Conservation (phyloP, 2,888 invertebrate genomes). For the Agrotis exclamationis region DNA sequence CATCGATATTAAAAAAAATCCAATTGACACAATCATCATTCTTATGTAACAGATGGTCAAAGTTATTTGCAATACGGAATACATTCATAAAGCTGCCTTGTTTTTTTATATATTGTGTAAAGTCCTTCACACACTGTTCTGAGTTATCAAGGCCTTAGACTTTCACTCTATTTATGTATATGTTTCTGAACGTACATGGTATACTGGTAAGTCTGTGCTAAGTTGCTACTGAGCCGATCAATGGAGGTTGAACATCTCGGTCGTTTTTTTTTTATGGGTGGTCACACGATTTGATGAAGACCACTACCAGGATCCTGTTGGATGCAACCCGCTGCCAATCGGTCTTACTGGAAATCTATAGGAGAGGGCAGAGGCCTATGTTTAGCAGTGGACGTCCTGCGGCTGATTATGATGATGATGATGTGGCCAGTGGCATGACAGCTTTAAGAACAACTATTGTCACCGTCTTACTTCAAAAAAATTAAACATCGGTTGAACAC, state of each 20-base stretch:
- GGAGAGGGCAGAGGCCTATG: too few species aligned
- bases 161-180: conserved; percentile 62
- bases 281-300: too few species aligned
- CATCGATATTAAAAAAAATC: neutral
- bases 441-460: too few species aligned
- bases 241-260: conserved; percentile 18
- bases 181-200: conserved; percentile 41
- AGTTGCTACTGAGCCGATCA: conserved; percentile 14
- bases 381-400: too few species aligned
- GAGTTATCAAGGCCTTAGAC: conserved; percentile 54
- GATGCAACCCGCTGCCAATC: too few species aligned
- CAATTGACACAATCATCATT: conserved; percentile 15
- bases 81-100: neutral
- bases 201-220: conserved; percentile 32
- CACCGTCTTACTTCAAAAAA: too few species aligned
- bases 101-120: conserved; percentile 55
- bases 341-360: too few species aligned
- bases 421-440: too few species aligned
- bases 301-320: too few species aligned
- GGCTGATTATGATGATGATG: too few species aligned
- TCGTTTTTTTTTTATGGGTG: conserved; percentile 2
- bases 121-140: conserved; percentile 18
- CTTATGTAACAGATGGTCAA: conserved; percentile 38
- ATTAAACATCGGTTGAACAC: too few species aligned
- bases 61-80: conserved; percentile 36